Base-by-base conservation (phyloP, 1,140 invertebrate genomes). In the Campodea augens region DNA sequence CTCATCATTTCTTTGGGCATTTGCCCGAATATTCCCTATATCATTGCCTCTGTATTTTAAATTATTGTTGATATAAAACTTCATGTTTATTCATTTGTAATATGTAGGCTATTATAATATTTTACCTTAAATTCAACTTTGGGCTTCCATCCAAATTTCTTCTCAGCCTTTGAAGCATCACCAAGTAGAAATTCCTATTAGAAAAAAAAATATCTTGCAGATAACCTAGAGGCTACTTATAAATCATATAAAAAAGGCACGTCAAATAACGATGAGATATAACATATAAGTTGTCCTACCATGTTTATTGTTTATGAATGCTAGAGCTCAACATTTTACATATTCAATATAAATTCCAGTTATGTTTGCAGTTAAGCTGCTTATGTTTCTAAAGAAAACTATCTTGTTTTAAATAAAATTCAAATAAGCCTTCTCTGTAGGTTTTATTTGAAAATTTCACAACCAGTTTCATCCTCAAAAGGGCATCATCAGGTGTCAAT, bases 81-180 rank as follows among this genome's bases (percentile, higher is more conserved):
- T 44, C n/a, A 20, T 39, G 25, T 27, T 27, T n/a, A 22, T 32
- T 41, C 41, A 29, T 13, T 15, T 29, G 36, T 19, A 29, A 22
- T 39, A 15, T 47, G 22, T 43, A 29, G 23, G 18, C 22, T 19
- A 20, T 27, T 12, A 46, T 12, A 43, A 25, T 41, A 39, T 58
- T 62, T 60, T 67, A 80, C 78, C 48, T 75, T 57, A 66, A 97
- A 95, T 41, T 75, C 70, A 43, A 89, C 78, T 46, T 81, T 81
- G 12, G 87, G 84, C 43, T 69, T 62, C 95, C 95, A 98, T 23
- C 81, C 80, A 13, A 98, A 69, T 53, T 80, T 73, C 21, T 73
- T 62, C 53, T 75, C 79, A 0, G 93, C 93, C 69, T 98, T 98
- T 0, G 75, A 74, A 5, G 90, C 70, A 65, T 97, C 89, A 27